Conservation (phyloP, 2,888 invertebrate species). For the Xylocampa areola region DNA sequence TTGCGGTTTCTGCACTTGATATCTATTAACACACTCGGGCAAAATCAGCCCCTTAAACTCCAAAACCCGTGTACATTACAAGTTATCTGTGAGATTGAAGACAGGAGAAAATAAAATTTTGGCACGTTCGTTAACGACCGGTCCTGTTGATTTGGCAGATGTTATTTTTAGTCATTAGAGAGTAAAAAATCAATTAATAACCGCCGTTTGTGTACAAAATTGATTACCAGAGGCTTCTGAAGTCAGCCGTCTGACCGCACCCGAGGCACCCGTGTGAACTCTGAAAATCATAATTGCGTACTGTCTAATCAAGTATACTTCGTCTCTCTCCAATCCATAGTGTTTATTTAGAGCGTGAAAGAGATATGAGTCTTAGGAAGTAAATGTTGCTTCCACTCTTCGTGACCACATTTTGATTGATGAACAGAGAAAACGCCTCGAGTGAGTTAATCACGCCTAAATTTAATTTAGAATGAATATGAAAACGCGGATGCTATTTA, state of each 20-base stretch:
- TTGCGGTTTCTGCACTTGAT: constrained; percentile 6
- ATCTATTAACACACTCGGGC: constrained; percentile 22
- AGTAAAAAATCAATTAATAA: constrained; percentile 85
- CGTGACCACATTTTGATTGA: constrained; percentile 84
- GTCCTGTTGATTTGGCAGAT: constrained; percentile 83
- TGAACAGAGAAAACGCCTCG: constrained; percentile 89
- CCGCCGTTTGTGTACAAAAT: constrained; percentile 87
- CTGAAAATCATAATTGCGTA: constrained; percentile 81
- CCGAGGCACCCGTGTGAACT: constrained; percentile 82
- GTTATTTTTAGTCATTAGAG: constrained; percentile 86
- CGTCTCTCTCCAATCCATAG: constrained; percentile 66
- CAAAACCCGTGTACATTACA: constrained; percentile 49
- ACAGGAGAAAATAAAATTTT: constrained; percentile 67
- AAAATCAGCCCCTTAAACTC: constrained; percentile 30
- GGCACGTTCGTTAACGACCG: constrained; percentile 84
- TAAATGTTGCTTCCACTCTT: constrained; percentile 79
- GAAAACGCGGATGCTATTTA: constrained; percentile 77
- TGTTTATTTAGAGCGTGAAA: constrained; percentile 58
- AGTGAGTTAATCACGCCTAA: constrained; percentile 87
- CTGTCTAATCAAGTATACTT: constrained; percentile 75
- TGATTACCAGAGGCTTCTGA: constrained; percentile 86
- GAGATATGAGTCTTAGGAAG: constrained; percentile 77
- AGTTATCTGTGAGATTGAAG: constrained; percentile 58
- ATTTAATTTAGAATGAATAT: constrained; percentile 86
- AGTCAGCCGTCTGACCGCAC: constrained; percentile 78